phyloP scores from a whole-genome alignment of 2,113 vertebrate genomes.

The Hippocampus zosterae region DNA sequence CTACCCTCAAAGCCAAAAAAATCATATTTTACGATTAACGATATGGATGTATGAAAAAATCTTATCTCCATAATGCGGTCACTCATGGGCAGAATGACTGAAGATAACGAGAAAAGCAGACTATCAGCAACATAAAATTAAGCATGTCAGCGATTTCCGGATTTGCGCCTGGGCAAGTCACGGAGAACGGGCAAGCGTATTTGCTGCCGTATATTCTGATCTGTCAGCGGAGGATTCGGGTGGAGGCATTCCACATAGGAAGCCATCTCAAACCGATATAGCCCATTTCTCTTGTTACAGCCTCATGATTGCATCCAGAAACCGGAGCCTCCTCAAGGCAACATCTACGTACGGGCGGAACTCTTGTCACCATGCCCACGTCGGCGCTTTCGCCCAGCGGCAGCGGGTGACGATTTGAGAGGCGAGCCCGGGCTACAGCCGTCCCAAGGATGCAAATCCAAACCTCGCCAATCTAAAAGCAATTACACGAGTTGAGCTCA shows the following conservation, averaged over 20 bases:
- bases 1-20: constrained; percentile 2
- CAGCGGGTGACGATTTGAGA: constrained; percentile 44
- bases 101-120: constrained; percentile 18
- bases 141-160: constrained; percentile 55
- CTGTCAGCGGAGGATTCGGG: constrained; percentile 81
- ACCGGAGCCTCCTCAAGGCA: constrained; percentile 32
- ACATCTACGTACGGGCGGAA: constrained; percentile 39
- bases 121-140: constrained; percentile 43
- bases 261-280: constrained; percentile 73
- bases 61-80: background rate
- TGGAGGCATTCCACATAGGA: constrained; percentile 71
- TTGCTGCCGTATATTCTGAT: constrained; percentile 71
- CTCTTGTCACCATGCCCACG: constrained; percentile 51
- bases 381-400: constrained; percentile 38
- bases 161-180: constrained; percentile 61
- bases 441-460: constrained; percentile 52
- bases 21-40: constrained; percentile 26
- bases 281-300: constrained; percentile 71
- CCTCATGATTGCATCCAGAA: constrained; percentile 56
- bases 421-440: constrained; percentile 45
- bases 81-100: constrained; percentile 69
- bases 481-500: constrained; percentile 59
- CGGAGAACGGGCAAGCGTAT: constrained; percentile 72
- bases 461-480: constrained; percentile 58
- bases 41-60: constrained; percentile 35